Conservation (phyloP, 2,797 vertebrate species). For the Petrocephalus sullivani region DNA sequence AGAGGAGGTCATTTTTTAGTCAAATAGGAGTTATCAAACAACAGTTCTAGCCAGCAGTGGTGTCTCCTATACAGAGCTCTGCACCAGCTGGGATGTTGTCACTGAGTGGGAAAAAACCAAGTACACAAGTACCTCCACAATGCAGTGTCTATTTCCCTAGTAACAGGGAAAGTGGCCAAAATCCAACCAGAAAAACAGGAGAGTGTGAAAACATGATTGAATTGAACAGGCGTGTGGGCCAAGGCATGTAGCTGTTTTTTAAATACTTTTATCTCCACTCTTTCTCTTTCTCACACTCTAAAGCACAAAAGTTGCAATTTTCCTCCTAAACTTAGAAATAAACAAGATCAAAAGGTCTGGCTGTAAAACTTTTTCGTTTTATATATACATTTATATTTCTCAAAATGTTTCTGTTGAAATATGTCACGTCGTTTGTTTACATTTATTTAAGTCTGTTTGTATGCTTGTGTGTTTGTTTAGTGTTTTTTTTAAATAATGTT, state of each 20-base stretch:
- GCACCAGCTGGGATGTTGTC: background rate
- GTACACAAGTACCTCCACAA: slow-evolving; percentile 18
- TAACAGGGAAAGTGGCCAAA: slow-evolving; percentile 37
- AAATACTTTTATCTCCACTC: slow-evolving; percentile 13
- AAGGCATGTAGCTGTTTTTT: slow-evolving; percentile 28
- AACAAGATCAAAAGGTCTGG: slow-evolving; percentile 18
- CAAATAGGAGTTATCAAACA: slow-evolving; percentile 34
- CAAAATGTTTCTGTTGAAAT: slow-evolving; percentile 14
- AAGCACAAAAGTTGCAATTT: slow-evolving; percentile 9
- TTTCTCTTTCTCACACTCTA: slow-evolving; percentile 23
- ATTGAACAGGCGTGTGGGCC: slow-evolving; percentile 19
- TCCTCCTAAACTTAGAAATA: slow-evolving; percentile 21
- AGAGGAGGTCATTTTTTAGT: slow-evolving; percentile 11
- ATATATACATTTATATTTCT: slow-evolving; percentile 14
- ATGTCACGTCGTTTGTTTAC: slow-evolving; percentile 3
- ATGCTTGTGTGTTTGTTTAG: slow-evolving; percentile 11
- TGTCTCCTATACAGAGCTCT: slow-evolving; percentile 3
- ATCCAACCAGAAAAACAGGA: slow-evolving; percentile 2
- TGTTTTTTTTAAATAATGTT: slow-evolving; percentile 1
- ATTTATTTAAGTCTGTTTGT: slow-evolving; percentile 12
- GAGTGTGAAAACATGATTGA: slow-evolving; percentile 19
- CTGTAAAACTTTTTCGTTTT: slow-evolving; percentile 19
- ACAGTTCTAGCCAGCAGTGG: background rate
- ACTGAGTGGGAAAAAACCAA: slow-evolving; percentile 3
- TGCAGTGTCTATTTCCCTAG: background rate